A percentile compares a stretch with the other conserved stretches of the same genome.
Conservation (phyloP, 2,113 vertebrate genomes). For the Boleophthalmus pectinirostris region DNA sequence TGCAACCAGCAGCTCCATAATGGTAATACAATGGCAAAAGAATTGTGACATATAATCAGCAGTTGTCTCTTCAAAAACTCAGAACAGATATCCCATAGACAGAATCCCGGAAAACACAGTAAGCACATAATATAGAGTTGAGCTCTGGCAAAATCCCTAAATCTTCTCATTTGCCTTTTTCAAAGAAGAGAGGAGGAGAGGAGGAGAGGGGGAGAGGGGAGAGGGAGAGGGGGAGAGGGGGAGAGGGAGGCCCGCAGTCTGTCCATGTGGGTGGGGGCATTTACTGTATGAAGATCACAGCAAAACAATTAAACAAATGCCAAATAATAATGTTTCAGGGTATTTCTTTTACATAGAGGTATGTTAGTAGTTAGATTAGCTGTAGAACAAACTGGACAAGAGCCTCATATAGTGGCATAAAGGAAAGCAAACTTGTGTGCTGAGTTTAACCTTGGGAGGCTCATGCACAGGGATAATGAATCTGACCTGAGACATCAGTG, state of each 20-base stretch:
- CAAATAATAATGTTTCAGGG: neutral
- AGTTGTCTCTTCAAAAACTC: slow-evolving; percentile 61
- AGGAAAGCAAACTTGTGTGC: slow-evolving; percentile 49
- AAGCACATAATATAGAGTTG: slow-evolving; percentile 72
- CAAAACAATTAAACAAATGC: slow-evolving; percentile 68
- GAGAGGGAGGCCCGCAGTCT: slow-evolving; percentile 58
- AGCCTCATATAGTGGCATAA: slow-evolving; percentile 65
- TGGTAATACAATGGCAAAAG: slow-evolving; percentile 69
- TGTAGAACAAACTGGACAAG: slow-evolving; percentile 61
- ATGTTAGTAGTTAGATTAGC: slow-evolving; percentile 77
- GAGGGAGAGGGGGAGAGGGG: slow-evolving; percentile 20
- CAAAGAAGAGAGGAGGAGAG: slow-evolving; percentile 31
- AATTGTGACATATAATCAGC: slow-evolving; percentile 61
- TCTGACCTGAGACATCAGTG: slow-evolving; percentile 57
- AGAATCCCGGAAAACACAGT: slow-evolving; percentile 58
- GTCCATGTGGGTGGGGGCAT: slow-evolving; percentile 73
- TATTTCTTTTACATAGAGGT: slow-evolving; percentile 23
- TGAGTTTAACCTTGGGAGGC: slow-evolving; percentile 63
- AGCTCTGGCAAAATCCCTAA: slow-evolving; percentile 71
- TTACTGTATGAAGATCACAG: slow-evolving; percentile 73
- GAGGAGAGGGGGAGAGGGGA: slow-evolving; percentile 35
- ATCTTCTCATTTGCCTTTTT: slow-evolving; percentile 74
- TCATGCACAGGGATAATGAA: slow-evolving; percentile 46
- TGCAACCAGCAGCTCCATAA: slow-evolving; percentile 27
- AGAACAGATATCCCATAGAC: slow-evolving; percentile 70